Evolutionary conservation across 2,888 invertebrate genomes (phyloP).

Genomic region (Sarcophaga carnaria): DNA sequence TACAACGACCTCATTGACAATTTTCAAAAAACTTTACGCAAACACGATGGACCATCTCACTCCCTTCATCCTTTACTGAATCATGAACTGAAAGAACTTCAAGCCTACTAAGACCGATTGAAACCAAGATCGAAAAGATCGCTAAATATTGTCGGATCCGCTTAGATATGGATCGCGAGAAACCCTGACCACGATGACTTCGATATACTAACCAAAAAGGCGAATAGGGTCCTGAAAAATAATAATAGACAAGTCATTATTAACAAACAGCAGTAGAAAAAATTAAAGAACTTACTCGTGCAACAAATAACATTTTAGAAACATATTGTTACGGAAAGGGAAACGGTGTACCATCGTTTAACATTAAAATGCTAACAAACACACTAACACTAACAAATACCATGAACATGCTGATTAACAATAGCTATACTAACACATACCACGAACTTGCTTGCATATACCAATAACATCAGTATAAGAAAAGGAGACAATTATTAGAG

Average conservation of each 20-base stretch:
- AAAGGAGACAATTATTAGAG: too few species aligned
- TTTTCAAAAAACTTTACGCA: neutral
- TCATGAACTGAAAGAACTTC: constrained; percentile 13
- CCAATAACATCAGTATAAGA: too few species aligned
- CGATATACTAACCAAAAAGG: neutral
- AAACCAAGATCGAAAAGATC: constrained; percentile 13
- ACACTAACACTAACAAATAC: too few species aligned
- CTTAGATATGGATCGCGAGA: neutral
- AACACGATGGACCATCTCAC: neutral
- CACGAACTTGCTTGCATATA: too few species aligned
- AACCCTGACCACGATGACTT: too few species aligned
- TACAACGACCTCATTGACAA: neutral
- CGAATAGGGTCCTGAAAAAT: constrained; percentile 8
- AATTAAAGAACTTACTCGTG: too few species aligned
- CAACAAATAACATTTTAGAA: too few species aligned
- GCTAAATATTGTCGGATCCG: neutral
- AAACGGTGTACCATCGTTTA: too few species aligned
- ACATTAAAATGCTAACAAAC: too few species aligned
- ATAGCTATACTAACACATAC: too few species aligned
- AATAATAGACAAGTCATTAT: constrained; percentile 8
- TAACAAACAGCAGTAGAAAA: neutral
- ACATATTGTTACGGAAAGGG: too few species aligned
- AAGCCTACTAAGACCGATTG: constrained; percentile 27
- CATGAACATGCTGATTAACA: too few species aligned
- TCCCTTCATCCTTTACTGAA: constrained; percentile 9